These are phyloP conservation scores for Balaenoptera acutorostrata DNA, from an alignment of 2,113 vertebrate genomes.

Conservation along the genomic window DNA sequence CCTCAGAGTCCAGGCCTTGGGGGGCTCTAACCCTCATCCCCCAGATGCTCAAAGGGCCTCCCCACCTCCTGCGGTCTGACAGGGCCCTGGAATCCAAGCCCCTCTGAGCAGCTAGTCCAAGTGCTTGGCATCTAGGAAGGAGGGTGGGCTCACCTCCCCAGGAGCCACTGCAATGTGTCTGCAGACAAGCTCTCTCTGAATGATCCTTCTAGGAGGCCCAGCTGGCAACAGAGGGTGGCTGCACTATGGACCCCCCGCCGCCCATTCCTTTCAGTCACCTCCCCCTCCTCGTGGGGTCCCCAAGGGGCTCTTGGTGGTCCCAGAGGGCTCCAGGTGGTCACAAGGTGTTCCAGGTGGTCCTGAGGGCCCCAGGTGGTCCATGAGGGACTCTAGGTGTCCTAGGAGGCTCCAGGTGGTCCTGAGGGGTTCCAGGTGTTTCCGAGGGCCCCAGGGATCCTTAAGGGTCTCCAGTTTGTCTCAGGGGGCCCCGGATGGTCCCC, in stretches of 20 bases:
- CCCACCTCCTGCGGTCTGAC: background rate
- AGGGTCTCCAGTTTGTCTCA: background rate
- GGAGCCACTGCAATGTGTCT: background rate
- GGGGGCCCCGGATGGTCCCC: background rate
- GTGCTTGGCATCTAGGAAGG: background rate
- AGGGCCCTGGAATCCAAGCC: background rate
- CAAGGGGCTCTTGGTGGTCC: background rate
- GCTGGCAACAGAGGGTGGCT: background rate
- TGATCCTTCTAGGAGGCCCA: background rate
- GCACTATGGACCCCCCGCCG: background rate
- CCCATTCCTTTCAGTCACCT: background rate
- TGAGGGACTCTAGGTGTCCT: background rate
- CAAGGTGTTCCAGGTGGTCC: too few species aligned
- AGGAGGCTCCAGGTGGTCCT: background rate
- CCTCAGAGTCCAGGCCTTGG: background rate
- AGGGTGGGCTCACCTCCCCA: background rate
- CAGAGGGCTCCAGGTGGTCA: background rate
- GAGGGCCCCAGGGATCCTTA: too few species aligned
- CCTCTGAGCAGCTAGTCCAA: background rate
- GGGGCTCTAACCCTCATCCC: background rate
- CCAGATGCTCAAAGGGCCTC: background rate
- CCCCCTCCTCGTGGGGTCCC: background rate
- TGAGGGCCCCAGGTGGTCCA: too few species aligned
- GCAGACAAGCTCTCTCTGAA: too few species aligned
- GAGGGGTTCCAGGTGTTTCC: background rate